Evolutionary conservation across 1,140 invertebrate genomes (phyloP).

Genomic region (Zaprionus camerounensis): DNA sequence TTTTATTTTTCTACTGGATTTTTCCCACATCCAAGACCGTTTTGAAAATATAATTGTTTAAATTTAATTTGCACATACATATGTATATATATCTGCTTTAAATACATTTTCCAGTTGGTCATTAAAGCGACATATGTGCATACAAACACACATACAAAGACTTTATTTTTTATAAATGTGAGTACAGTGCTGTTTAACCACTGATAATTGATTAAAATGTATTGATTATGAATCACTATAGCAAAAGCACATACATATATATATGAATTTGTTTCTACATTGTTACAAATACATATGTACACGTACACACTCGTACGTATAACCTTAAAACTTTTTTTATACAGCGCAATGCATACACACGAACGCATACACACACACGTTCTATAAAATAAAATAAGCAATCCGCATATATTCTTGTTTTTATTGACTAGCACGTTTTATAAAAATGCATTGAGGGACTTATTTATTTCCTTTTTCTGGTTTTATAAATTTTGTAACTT

Average conservation of each 20-base stretch:
- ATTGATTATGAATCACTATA: constrained; percentile 43
- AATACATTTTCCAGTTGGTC: not conserved
- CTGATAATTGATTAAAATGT: constrained; percentile 25
- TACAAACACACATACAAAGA: not conserved
- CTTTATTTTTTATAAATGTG: constrained; percentile 56
- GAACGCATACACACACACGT: not conserved
- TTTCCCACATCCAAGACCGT: not conserved
- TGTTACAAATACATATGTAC: not conserved
- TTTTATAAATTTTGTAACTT: not conserved
- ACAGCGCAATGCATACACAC: constrained; percentile 10
- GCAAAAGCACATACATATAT: no score
- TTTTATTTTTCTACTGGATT: constrained; percentile 23
- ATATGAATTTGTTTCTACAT: no score
- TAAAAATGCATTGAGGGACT: not conserved
- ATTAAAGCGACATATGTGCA: not conserved
- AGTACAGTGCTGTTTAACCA: constrained; percentile 57
- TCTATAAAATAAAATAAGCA: not conserved
- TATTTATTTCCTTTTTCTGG: not conserved
- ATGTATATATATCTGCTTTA: not conserved
- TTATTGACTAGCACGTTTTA: not conserved
- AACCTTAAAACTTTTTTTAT: constrained; percentile 20
- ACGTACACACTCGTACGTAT: not conserved
- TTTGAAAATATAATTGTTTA: constrained; percentile 7
- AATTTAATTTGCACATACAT: constrained; percentile 7
- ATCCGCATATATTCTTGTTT: not conserved